Percentiles rank a stretch among this genome's conserved stretches.
Conservation (phyloP, 2,797 vertebrate species). For the Gila robusta region DNA sequence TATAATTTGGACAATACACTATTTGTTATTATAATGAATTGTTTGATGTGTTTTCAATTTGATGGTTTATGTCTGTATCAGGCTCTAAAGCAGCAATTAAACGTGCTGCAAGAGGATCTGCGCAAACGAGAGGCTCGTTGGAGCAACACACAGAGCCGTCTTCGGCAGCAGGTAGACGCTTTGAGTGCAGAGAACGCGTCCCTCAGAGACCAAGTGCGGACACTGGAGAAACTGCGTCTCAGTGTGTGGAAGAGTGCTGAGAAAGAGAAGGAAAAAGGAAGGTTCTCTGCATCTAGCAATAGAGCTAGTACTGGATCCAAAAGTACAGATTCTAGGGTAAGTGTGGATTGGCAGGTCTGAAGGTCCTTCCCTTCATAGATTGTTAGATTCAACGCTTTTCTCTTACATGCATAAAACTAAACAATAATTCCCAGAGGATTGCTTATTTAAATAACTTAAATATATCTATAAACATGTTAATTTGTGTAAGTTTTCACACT, state of each 20-base stretch:
- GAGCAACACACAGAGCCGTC: conserved; percentile 84
- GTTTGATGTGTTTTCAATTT: neutral
- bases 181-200: conserved; percentile 86
- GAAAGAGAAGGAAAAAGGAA: conserved; percentile 65
- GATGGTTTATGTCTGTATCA: conserved; percentile 63
- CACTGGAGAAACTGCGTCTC: conserved; percentile 90
- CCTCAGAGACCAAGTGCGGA: conserved; percentile 86
- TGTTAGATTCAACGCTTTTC: neutral
- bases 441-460: neutral
- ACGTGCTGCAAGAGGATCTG: conserved; percentile 89
- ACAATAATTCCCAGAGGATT: neutral
- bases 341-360: conserved; percentile 53
- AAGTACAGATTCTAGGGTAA: conserved; percentile 79
- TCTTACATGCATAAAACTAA: neutral
- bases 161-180: conserved; percentile 88
- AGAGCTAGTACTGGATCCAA: conserved; percentile 54
- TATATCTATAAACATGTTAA: neutral
- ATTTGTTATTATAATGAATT: neutral
- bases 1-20: neutral
- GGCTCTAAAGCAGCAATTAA: conserved; percentile 90
- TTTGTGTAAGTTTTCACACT: neutral
- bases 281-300: conserved; percentile 55
- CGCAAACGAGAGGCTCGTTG: conserved; percentile 90
- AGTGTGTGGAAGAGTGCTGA: conserved; percentile 84
- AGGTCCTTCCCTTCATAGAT: neutral